phyloP scores from a whole-genome alignment of 2,113 vertebrate genomes.

The Taxidea taxus region DNA sequence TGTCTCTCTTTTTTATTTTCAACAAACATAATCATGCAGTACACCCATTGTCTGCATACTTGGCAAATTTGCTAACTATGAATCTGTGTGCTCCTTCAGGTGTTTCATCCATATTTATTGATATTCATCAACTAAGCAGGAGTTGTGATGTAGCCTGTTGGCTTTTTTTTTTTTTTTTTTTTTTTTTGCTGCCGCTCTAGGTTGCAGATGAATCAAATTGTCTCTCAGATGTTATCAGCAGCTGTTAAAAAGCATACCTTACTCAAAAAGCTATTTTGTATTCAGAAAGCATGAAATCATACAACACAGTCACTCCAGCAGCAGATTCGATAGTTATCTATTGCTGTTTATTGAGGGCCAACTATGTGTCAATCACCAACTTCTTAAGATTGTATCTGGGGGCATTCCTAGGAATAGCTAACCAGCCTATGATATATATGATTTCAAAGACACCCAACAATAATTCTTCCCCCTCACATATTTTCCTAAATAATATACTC shows the following conservation, averaged over 20 bases:
- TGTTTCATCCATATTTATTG: slow-evolving; percentile 65
- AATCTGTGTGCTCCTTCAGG: slow-evolving; percentile 34
- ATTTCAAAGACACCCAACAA: not conserved
- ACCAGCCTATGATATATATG: not conserved
- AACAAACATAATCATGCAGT: slow-evolving; percentile 47
- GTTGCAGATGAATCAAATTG: slow-evolving; percentile 55
- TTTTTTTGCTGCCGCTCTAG: slow-evolving; percentile 52
- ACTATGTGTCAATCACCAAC: not conserved
- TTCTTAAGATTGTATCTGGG: not conserved
- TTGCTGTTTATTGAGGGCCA: slow-evolving; percentile 21
- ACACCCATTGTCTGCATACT: slow-evolving; percentile 54
- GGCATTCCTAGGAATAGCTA: not conserved
- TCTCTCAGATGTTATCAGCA: slow-evolving; percentile 66
- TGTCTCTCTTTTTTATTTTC: slow-evolving; percentile 55
- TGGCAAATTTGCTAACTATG: slow-evolving; percentile 50
- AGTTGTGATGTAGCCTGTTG: not conserved
- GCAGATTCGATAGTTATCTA: not conserved
- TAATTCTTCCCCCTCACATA: not conserved
- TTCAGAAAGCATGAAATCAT: slow-evolving; percentile 56
- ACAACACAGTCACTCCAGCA: slow-evolving; percentile 21
- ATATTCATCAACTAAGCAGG: slow-evolving; percentile 44
- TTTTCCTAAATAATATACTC: not conserved
- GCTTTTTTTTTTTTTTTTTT: not conserved
- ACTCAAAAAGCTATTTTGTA: slow-evolving; percentile 55
- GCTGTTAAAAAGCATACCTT: slow-evolving; percentile 59